Percentiles rank a stretch among this genome's conserved stretches.
Evolutionary conservation across 2,888 invertebrate genomes (phyloP).

Genomic region (Hesperia comma): DNA sequence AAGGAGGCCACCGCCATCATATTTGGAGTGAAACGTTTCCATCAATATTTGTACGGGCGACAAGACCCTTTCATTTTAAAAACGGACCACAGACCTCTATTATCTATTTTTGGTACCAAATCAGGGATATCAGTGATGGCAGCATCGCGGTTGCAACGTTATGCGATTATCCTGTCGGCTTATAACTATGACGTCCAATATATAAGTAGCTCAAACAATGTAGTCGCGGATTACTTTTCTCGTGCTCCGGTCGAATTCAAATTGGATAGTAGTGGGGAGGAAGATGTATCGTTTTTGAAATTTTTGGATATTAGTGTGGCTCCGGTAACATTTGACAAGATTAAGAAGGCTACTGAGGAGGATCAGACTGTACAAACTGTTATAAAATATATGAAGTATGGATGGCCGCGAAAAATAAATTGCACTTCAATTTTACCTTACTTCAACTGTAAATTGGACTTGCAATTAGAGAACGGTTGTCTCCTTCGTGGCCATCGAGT

Average conservation of each 20-base stretch:
- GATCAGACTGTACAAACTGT: conserved; percentile 37
- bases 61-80: conserved; percentile 38
- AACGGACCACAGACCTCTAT: conserved; percentile 37
- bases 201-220: conserved; percentile 33
- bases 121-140: conserved; percentile 35
- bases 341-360: conserved; percentile 22
- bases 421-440: conserved; percentile 38
- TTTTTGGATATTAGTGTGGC: conserved; percentile 5
- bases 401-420: conserved; percentile 40
- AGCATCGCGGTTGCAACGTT: conserved; percentile 35
- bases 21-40: conserved; percentile 38
- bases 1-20: conserved; percentile 42
- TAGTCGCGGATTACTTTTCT: conserved; percentile 40
- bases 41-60: conserved; percentile 41
- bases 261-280: background rate
- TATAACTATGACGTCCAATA: conserved; percentile 38
- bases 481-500: conserved; percentile 37
- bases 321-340: conserved; percentile 29
- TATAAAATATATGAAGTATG: conserved; percentile 36
- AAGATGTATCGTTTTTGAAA: background rate
- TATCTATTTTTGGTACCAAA: no score
- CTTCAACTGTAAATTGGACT: conserved; percentile 39
- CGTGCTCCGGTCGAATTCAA: conserved; percentile 31
- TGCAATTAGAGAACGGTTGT: conserved; percentile 39
- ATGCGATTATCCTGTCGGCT: conserved; percentile 36